A percentile compares a stretch with the other conserved stretches of the same genome.
phyloP scores from a whole-genome alignment of 2,888 invertebrate species.

The Seira ritae region DNA sequence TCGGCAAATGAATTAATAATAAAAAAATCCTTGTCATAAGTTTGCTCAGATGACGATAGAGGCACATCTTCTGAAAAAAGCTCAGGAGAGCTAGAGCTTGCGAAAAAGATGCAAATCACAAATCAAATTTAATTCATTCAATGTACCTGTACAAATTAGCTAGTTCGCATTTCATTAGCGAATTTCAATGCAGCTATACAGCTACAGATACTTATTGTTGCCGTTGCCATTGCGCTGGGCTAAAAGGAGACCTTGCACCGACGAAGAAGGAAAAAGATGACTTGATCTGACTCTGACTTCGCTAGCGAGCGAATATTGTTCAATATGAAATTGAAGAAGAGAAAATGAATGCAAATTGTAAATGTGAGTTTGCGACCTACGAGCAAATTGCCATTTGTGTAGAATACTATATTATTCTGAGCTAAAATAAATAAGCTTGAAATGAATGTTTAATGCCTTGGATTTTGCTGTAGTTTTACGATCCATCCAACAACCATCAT shows the following conservation, averaged over 20 bases:
- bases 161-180: constrained; percentile 11
- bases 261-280: constrained; percentile 2
- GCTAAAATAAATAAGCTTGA: constrained; percentile 6
- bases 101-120: background rate
- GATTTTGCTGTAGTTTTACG: background rate
- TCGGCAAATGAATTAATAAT: constrained; percentile 8
- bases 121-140: constrained; percentile 9
- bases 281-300: background rate
- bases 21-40: background rate
- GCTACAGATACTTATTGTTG: too few species aligned
- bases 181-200: background rate
- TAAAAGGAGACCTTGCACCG: background rate
- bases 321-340: background rate
- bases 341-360: background rate
- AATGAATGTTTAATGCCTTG: constrained; percentile 13
- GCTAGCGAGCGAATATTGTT: background rate
- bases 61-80: background rate
- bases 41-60: background rate
- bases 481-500: background rate
- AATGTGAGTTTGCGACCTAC: background rate
- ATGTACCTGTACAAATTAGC: constrained; percentile 1
- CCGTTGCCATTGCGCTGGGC: background rate
- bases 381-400: constrained; percentile 7
- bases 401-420: too few species aligned
- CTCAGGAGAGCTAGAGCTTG: background rate